Percentiles rank a stretch among this genome's conserved stretches.
These are phyloP conservation scores for Stenolophus ochropezus DNA, from an alignment of 2,888 invertebrate species.

Conservation along the genomic window DNA sequence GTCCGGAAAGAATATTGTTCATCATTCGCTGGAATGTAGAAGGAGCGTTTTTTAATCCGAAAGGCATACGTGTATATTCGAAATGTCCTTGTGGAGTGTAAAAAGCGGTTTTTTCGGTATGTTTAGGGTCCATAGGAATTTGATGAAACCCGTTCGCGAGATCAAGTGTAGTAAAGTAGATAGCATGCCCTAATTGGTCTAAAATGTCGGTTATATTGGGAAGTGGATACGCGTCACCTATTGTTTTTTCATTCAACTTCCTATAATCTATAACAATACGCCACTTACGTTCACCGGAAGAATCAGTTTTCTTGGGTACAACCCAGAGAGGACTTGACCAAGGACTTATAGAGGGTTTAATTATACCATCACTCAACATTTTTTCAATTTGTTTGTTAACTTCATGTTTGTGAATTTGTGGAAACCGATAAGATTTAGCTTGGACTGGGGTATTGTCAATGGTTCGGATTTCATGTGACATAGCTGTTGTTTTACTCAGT, in stretches of 20 bases:
- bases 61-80: conserved; percentile 52
- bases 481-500: conserved; percentile 32
- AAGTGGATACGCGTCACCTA: neutral
- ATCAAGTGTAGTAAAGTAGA: neutral
- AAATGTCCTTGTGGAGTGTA: conserved; percentile 61
- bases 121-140: neutral
- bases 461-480: conserved; percentile 23
- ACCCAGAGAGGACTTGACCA: conserved; percentile 60
- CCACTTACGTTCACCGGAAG: conserved; percentile 63
- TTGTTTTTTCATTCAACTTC: neutral
- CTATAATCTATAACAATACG: conserved; percentile 49
- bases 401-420: conserved; percentile 63
- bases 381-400: conserved; percentile 57
- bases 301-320: conserved; percentile 52
- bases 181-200: neutral
- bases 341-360: neutral
- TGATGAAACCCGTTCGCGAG: neutral
- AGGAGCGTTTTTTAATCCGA: conserved; percentile 60
- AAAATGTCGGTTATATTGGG: neutral
- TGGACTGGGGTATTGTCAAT: conserved; percentile 36
- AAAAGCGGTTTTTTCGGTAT: neutral
- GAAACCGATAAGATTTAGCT: conserved; percentile 63
- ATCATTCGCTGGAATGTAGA: conserved; percentile 62
- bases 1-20: conserved; percentile 53
- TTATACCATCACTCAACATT: conserved; percentile 57